Conservation (phyloP, 2,888 invertebrate species). For the Chymomyza procnemis region DNA sequence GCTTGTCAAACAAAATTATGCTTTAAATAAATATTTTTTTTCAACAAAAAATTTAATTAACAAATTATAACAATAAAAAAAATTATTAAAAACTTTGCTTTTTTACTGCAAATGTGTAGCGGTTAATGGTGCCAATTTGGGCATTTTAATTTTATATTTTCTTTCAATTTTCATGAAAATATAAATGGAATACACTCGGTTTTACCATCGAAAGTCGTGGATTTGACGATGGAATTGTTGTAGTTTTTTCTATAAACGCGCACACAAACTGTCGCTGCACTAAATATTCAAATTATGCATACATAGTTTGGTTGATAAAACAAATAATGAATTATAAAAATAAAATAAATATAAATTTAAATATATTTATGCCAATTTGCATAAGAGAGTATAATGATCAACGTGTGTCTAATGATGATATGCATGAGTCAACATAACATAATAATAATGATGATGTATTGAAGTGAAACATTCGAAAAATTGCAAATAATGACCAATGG, state of each 20-base stretch:
- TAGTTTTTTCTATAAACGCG: conserved; percentile 23
- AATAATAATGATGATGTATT: neutral
- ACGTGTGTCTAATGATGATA: neutral
- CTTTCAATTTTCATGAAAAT: neutral
- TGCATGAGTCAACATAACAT: neutral
- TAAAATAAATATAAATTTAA: conserved; percentile 15
- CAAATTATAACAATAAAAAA: neutral
- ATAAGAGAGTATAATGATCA: neutral
- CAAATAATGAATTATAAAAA: conserved; percentile 8
- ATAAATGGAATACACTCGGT: conserved; percentile 36
- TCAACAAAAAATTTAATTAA: conserved; percentile 1
- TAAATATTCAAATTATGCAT: conserved; percentile 24
- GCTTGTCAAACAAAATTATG: conserved; percentile 4
- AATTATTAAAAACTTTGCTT: conserved; percentile 29
- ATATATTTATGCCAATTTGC: neutral
- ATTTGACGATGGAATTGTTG: conserved; percentile 59
- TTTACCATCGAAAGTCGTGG: conserved; percentile 68
- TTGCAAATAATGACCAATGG: conserved; percentile 17
- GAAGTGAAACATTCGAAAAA: conserved; percentile 32
- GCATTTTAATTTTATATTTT: neutral
- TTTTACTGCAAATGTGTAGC: conserved; percentile 30
- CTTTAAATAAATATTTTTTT: conserved; percentile 12
- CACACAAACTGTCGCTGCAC: conserved; percentile 40
- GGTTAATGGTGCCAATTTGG: conserved; percentile 37
- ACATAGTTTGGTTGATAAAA: conserved; percentile 1